phyloP scores from a whole-genome alignment of 2,888 invertebrate species.

The Microplitis deprimator region DNA sequence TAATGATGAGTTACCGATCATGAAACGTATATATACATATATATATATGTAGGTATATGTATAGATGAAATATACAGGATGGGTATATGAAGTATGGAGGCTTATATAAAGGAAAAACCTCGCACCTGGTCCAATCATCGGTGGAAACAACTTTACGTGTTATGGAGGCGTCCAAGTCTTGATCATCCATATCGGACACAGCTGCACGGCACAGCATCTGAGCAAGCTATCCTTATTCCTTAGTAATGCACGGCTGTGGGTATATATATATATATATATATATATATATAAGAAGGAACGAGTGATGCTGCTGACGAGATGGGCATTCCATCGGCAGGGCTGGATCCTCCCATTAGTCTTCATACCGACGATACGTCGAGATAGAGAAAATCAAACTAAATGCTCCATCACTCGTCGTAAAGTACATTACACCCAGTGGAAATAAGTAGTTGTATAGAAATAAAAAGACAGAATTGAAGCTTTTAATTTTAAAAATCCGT shows the following conservation, averaged over 20 bases:
- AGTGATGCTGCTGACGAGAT: constrained; percentile 19
- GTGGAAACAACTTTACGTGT: constrained; percentile 31
- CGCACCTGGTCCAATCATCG: constrained; percentile 29
- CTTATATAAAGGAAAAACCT: constrained; percentile 12
- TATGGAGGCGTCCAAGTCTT: constrained; percentile 23
- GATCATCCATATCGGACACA: constrained; percentile 22
- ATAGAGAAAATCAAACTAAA: constrained; percentile 1
- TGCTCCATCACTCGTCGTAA: neutral
- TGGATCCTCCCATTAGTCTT: constrained; percentile 17
- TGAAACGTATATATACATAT: neutral
- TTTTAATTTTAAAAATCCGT: neutral
- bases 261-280: neutral
- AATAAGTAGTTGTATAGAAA: neutral
- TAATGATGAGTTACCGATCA: constrained; percentile 30
- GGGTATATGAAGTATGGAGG: neutral
- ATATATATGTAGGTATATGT: neutral
- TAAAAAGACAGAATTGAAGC: too few species aligned
- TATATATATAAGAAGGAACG: constrained; percentile 14
- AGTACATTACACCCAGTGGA: neutral
- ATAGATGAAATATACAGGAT: neutral
- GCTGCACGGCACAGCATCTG: constrained; percentile 2
- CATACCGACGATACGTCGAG: neutral
- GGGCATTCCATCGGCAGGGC: constrained; percentile 12
- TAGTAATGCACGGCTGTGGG: neutral
- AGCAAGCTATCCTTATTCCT: constrained; percentile 3